These are phyloP conservation scores for Gnathonemus longibarbis DNA, from an alignment of 2,113 vertebrate genomes.

Conservation along the genomic window DNA sequence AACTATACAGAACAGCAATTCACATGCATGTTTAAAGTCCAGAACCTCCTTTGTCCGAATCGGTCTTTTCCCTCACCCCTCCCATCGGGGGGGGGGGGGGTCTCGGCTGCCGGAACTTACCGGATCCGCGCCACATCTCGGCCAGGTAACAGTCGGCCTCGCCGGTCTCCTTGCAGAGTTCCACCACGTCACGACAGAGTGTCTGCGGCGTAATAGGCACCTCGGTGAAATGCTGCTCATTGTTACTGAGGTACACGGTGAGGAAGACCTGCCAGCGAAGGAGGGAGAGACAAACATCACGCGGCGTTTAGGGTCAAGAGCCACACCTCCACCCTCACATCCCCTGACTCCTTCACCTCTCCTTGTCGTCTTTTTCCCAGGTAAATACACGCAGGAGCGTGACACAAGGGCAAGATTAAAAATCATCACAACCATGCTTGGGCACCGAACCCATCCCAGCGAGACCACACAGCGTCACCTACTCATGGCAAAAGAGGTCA, in stretches of 20 bases:
- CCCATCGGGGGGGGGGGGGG: neutral
- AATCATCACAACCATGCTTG: neutral
- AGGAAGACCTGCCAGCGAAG: slow-evolving; percentile 79
- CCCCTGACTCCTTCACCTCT: neutral
- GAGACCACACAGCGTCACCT: neutral
- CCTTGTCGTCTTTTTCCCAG: neutral
- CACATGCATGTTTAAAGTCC: neutral
- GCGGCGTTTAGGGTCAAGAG: neutral
- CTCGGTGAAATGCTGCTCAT: slow-evolving; percentile 95
- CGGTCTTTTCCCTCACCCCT: neutral
- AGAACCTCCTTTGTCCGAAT: neutral
- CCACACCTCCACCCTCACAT: neutral
- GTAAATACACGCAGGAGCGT: neutral
- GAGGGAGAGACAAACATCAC: neutral
- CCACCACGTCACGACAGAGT: slow-evolving; percentile 85
- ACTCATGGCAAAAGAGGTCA: neutral
- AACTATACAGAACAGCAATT: neutral
- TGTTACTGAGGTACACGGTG: slow-evolving; percentile 96
- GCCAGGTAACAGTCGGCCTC: slow-evolving; percentile 84
- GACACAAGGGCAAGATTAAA: neutral
- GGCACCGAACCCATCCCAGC: neutral
- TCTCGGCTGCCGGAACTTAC: slow-evolving; percentile 51
- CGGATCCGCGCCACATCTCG: slow-evolving; percentile 88
- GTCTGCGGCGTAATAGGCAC: slow-evolving; percentile 92
- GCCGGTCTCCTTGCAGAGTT: slow-evolving; percentile 89